Percentiles rank a stretch among this genome's conserved stretches.
Evolutionary conservation across 2,888 invertebrate genomes (phyloP).

Genomic region (Drosophila phalerata): DNA sequence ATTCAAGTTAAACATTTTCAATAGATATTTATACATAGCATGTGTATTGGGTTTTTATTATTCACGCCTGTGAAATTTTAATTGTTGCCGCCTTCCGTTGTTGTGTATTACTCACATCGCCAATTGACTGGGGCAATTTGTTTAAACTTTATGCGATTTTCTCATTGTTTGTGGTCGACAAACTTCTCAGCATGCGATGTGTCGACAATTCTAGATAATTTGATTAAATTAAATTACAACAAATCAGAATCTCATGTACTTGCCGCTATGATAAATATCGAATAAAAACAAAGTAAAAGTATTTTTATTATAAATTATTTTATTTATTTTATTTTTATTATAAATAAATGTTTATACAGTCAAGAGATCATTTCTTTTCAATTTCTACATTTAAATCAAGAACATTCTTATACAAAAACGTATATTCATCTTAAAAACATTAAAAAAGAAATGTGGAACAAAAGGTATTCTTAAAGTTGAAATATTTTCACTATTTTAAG

Average conservation of each 20-base stretch:
- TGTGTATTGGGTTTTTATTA: conserved; percentile 21
- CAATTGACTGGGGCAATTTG: conserved; percentile 46
- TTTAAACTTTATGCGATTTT: conserved; percentile 25
- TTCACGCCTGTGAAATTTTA: conserved; percentile 32
- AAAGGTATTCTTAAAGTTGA: too few relatives aligned
- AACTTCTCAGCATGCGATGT: conserved; percentile 21
- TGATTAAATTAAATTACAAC: conserved; percentile 24
- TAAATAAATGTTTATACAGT: too few relatives aligned
- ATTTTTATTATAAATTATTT: not conserved
- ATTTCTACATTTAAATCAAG: too few relatives aligned
- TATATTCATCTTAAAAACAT: too few relatives aligned
- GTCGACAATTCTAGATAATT: conserved; percentile 14
- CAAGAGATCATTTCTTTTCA: too few relatives aligned
- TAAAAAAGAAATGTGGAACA: too few relatives aligned
- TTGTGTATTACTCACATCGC: conserved; percentile 23
- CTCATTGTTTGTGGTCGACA: conserved; percentile 3
- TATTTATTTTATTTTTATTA: too few relatives aligned
- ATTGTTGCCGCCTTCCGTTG: conserved; percentile 45
- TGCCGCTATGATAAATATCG: too few relatives aligned
- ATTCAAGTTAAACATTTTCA: conserved; percentile 7
- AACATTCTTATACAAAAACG: too few relatives aligned
- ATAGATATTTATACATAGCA: not conserved
- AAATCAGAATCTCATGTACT: not conserved
- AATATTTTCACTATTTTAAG: too few relatives aligned
- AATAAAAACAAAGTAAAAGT: not conserved